A percentile compares a stretch with the other conserved stretches of the same genome.
These are phyloP conservation scores for Drosophila repletoides DNA, from an alignment of 1,140 invertebrate species.

Conservation along the genomic window DNA sequence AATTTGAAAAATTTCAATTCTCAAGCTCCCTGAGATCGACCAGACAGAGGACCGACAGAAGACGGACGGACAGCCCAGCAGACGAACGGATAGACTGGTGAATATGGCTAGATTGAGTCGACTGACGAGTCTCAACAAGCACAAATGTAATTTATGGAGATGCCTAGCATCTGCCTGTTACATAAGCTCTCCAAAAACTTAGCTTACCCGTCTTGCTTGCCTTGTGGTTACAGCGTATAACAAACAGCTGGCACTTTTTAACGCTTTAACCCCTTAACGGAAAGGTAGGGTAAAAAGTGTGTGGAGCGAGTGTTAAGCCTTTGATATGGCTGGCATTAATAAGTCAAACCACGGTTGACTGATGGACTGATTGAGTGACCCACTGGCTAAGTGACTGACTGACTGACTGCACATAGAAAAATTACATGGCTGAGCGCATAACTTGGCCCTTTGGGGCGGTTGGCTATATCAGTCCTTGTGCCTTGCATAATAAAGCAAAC, in stretches of 20 bases:
- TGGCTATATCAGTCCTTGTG: constrained; percentile 36
- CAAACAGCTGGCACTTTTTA: constrained; percentile 18
- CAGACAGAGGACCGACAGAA: no score
- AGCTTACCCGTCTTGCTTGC: no score
- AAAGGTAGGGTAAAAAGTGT: constrained; percentile 4
- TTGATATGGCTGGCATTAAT: constrained; percentile 64
- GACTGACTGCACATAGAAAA: constrained; percentile 35
- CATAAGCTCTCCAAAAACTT: no score
- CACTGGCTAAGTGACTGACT: not conserved
- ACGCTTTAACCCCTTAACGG: not conserved
- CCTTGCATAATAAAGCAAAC: constrained; percentile 61
- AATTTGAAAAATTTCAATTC: no score
- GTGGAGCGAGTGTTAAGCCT: constrained; percentile 49
- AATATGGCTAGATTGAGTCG: no score
- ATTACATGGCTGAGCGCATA: constrained; percentile 60
- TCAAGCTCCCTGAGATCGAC: no score
- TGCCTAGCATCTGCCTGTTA: no score
- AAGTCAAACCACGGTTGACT: constrained; percentile 57
- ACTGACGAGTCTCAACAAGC: no score
- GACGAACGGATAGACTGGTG: no score
- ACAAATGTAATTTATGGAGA: no score
- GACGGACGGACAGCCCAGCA: no score
- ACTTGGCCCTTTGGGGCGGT: constrained; percentile 33
- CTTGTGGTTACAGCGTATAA: constrained; percentile 1
- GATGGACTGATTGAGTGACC: constrained; percentile 9